Evolutionary conservation across 2,888 invertebrate species (phyloP), one percentile per base, ranked within the genome.

Genomic region (Ectemnius lituratus): DNA sequence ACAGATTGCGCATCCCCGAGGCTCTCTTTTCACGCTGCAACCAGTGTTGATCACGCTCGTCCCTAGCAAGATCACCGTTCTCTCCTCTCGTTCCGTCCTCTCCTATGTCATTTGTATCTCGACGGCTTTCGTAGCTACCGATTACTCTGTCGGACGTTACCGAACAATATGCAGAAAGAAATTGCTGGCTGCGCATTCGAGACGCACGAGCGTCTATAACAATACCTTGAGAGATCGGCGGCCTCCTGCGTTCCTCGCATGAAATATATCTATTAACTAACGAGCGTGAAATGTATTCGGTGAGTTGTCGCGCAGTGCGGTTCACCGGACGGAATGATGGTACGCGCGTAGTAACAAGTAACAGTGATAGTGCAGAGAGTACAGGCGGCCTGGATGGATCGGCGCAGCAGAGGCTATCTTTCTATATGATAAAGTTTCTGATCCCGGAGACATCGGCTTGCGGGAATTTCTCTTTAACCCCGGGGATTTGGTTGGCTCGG

Each of bases 61-160:
- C 67, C 57, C 27, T 60, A n/a, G 14, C 60, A 60, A 62, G 46
- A 74, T 69, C 62, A 68, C 74, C 69, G 66, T 67, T 67, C 68
- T 52, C 57, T 58, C 23, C 27, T 45, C 58, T 60, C 67, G 47
- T 62, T 56, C 18, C 62, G 62, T 47, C 67, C 23, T 65, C 65
- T 57, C 62, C 65, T 46, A 56, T 59, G 62, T 70, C 76, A 67
- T 37, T 59, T 27, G 62, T 5, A 37, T 37, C 8, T 37, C 8
- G 37, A 37, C 37, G 37, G 37, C 37, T 37, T 37, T 37, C 37
- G 37, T 37, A 11, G 37, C 37, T 49, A 56, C 47, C 62, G 16
- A 64, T 47, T 67, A 56, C 63, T 59, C 56, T 70, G 76, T 76
- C 77, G 77, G 77, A 78, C 77, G 70, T 78, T 78, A 73, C 73